phyloP scores from a whole-genome alignment of 2,113 vertebrate genomes.

The Pedionomus torquatus region DNA sequence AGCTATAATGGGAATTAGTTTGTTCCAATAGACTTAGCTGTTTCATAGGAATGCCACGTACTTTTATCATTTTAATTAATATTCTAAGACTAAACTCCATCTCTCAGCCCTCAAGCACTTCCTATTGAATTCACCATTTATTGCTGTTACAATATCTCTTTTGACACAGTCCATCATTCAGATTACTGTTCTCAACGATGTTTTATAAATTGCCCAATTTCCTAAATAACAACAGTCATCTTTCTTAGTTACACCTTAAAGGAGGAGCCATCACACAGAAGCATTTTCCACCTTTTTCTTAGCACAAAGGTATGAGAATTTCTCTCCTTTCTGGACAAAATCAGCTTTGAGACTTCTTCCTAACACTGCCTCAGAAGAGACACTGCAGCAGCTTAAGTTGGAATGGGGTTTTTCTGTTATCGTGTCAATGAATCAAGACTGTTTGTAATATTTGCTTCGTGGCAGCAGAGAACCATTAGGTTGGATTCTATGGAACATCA shows the following conservation, averaged over 20 bases:
- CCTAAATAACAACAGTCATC: neutral
- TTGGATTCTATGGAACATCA: neutral
- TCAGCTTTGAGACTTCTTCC: neutral
- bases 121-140: slow-evolving; percentile 18
- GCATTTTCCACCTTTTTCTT: neutral
- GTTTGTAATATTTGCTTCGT: neutral
- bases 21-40: neutral
- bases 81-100: neutral
- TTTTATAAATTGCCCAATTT: slow-evolving; percentile 4
- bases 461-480: neutral
- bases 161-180: neutral
- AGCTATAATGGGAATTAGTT: neutral
- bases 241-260: neutral
- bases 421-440: neutral
- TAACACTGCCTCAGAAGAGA: neutral
- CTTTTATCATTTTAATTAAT: slow-evolving; percentile 23
- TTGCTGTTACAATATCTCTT: neutral
- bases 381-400: neutral
- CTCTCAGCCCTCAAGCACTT: slow-evolving; percentile 22
- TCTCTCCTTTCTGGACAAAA: neutral
- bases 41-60: slow-evolving; percentile 28
- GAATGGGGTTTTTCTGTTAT: neutral
- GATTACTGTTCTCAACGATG: neutral
- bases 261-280: neutral
- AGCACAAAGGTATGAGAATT: neutral